Evolutionary conservation across 2,113 vertebrate species (phyloP), one percentile per base, ranked within the genome.

Genomic region (Nibea coibor): DNA sequence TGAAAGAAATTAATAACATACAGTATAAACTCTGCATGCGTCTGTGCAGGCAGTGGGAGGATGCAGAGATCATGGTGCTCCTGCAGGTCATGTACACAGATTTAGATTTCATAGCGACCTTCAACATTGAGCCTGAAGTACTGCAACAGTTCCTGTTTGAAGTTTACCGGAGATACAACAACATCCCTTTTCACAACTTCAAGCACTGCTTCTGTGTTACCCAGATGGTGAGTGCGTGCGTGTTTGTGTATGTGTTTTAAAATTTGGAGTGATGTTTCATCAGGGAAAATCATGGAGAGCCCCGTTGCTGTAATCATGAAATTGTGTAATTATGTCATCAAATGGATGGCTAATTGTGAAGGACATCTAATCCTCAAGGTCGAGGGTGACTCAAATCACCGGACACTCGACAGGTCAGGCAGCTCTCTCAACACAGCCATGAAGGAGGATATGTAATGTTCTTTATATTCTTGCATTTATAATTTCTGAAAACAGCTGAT

Each of bases 151-250:
- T 96, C 73, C 91, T 96, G 54, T 95, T 94, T 1, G 93, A 95
- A 58, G 94, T 95, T 35, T 96, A 96, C 78, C 67, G 92, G 8
- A 84, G 89, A 85, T 96, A 96, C 92, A 96, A 96, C 93, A 95
- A 96, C 94, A 96, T 96, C 90, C 95, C 95, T 11, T 96, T 96
- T 72, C 95, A 96, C 78, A 96, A 96, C 91, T 96, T 96, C 91
- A 95, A 96, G 56, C 95, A 96, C 87, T 96, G 95, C 85, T 95
- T 96, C 89, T 96, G 95, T 72, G 95, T 95, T 42, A 95, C 95
- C 24, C 95, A 96, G 86, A 95, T 96, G 95, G 95, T 96, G 83
- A 93, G 94, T 53, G 20, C 20, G 22, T n/a, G 43, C 45, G 64
- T 56, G 94, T 57, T 20, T 26, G 24, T 24, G 47, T 53, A 64